Conservation (phyloP, 2,797 vertebrate genomes). For the Poeciliopsis paucimaculata region DNA sequence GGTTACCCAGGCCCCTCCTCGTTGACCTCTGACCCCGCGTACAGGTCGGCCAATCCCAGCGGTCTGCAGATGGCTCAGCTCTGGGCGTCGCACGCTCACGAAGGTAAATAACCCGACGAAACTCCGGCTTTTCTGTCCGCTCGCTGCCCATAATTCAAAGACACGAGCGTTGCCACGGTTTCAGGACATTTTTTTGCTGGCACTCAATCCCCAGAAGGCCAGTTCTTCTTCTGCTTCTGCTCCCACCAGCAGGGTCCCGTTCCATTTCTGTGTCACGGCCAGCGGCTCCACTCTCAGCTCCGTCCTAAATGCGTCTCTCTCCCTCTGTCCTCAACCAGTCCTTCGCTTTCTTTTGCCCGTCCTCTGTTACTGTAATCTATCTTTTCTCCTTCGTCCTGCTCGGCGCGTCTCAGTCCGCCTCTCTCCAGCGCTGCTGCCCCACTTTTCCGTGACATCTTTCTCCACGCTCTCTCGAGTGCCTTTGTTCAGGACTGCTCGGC, state of each 20-base stretch:
- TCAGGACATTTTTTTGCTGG: slow-evolving; percentile 30
- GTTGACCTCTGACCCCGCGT: slow-evolving; percentile 84
- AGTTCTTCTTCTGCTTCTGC: slow-evolving; percentile 49
- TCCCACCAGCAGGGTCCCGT: slow-evolving; percentile 58
- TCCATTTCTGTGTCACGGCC: slow-evolving; percentile 66
- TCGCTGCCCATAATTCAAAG: slow-evolving; percentile 23
- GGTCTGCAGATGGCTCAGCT: slow-evolving; percentile 87
- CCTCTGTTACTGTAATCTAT: slow-evolving; percentile 60
- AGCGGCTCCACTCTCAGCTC: slow-evolving; percentile 31
- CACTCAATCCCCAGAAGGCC: slow-evolving; percentile 54
- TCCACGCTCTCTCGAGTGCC: slow-evolving; percentile 18
- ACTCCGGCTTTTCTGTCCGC: neutral
- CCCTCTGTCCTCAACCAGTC: slow-evolving; percentile 45
- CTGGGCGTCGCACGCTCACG: slow-evolving; percentile 80
- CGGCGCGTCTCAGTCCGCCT: slow-evolving; percentile 10
- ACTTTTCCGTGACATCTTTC: slow-evolving; percentile 49
- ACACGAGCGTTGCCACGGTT: slow-evolving; percentile 27
- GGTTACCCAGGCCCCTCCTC: slow-evolving; percentile 80
- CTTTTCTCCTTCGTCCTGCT: slow-evolving; percentile 45
- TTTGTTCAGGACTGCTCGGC: slow-evolving; percentile 23
- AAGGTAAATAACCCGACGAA: slow-evolving; percentile 72
- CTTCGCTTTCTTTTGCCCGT: slow-evolving; percentile 38
- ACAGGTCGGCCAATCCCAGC: slow-evolving; percentile 84
- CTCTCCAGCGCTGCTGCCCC: slow-evolving; percentile 32
- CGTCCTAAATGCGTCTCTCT: slow-evolving; percentile 65